These are phyloP conservation scores for Botia almorhae DNA, from an alignment of 2,797 vertebrate genomes.

Conservation along the genomic window DNA sequence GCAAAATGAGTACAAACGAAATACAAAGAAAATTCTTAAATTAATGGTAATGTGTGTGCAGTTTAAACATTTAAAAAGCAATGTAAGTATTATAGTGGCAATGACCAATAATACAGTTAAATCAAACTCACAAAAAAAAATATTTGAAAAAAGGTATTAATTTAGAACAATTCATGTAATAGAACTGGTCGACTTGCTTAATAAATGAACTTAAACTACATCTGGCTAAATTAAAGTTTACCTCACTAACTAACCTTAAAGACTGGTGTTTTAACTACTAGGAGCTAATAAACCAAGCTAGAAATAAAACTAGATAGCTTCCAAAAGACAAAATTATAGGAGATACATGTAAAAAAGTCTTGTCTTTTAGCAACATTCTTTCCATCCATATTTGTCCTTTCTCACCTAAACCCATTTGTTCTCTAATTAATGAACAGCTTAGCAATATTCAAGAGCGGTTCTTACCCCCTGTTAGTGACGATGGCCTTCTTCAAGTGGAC, in stretches of 20 bases:
- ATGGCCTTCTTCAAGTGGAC: constrained; percentile 97
- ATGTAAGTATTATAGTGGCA: too few relatives aligned
- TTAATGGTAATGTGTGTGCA: too few relatives aligned
- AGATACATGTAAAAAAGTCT: constrained; percentile 31
- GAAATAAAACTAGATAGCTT: not conserved
- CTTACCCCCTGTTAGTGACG: constrained; percentile 96
- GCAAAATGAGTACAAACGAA: too few relatives aligned
- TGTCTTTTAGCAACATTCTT: not conserved
- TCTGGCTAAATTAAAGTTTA: not conserved
- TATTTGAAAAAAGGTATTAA: too few relatives aligned
- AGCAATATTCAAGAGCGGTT: constrained; percentile 9
- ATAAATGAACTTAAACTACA: not conserved
- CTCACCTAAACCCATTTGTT: not conserved
- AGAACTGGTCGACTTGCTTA: too few relatives aligned
- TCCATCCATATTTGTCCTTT: not conserved
- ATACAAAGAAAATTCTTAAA: not conserved
- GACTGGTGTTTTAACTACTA: too few relatives aligned
- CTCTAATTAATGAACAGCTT: not conserved
- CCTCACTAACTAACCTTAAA: too few relatives aligned
- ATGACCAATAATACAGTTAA: too few relatives aligned
- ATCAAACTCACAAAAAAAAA: too few relatives aligned
- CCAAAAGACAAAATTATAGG: not conserved
- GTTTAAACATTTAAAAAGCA: too few relatives aligned
- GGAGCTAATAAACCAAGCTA: not conserved
- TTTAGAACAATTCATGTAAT: too few relatives aligned